A percentile compares a stretch with the other conserved stretches of the same genome.
phyloP scores from a whole-genome alignment of 2,888 invertebrate genomes.

The Sesia apiformis region DNA sequence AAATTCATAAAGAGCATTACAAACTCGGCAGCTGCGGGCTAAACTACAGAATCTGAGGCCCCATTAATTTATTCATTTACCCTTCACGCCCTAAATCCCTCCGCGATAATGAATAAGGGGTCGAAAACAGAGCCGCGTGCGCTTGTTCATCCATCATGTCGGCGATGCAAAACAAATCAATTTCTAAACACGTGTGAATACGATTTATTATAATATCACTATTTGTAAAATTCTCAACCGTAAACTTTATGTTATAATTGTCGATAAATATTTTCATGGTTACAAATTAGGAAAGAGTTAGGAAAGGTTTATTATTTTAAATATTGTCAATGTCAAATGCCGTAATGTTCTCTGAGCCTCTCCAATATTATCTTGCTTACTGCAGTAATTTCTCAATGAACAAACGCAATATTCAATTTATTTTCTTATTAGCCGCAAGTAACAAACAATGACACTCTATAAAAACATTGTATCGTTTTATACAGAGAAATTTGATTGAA shows the following conservation, averaged over 20 bases:
- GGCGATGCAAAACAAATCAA: conserved; percentile 57
- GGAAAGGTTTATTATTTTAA: too few relatives aligned
- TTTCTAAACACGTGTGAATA: conserved; percentile 40
- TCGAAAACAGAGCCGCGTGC: conserved; percentile 39
- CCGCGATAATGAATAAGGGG: conserved; percentile 29
- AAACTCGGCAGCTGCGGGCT: conserved; percentile 50
- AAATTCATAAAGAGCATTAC: conserved; percentile 15
- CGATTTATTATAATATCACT: background rate
- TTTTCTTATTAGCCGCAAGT: too few relatives aligned
- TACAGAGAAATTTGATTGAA: too few relatives aligned
- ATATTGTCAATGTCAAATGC: too few relatives aligned
- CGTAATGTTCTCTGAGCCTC: too few relatives aligned
- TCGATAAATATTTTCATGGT: too few relatives aligned
- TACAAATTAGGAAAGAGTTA: too few relatives aligned
- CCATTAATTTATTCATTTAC: conserved; percentile 66
- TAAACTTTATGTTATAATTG: background rate
- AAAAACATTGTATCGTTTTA: too few relatives aligned
- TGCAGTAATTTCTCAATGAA: background rate
- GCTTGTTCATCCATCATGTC: conserved; percentile 48
- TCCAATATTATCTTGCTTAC: too few relatives aligned
- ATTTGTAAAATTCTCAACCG: background rate
- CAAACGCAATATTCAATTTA: background rate
- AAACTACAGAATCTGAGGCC: conserved; percentile 38
- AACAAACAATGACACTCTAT: too few relatives aligned
- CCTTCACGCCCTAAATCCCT: conserved; percentile 66